Percentiles rank a stretch among this genome's conserved stretches.
phyloP scores from a whole-genome alignment of 2,888 invertebrate genomes.

The Ichneumoninae sp. region DNA sequence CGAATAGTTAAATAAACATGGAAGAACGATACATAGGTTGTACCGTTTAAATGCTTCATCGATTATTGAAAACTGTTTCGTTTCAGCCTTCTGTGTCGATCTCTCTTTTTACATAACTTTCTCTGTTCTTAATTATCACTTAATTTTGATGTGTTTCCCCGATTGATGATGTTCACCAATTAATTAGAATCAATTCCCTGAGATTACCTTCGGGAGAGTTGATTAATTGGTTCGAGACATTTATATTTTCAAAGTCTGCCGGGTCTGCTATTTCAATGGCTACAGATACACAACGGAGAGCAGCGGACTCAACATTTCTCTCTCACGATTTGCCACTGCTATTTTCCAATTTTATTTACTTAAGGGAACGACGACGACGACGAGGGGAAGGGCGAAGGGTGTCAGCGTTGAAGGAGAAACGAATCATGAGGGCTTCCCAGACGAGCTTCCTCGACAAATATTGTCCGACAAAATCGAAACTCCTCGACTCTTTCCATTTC shows the following conservation, averaged over 20 bases:
- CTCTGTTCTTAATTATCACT: conserved; percentile 40
- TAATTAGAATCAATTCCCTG: conserved; percentile 46
- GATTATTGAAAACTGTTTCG: conserved; percentile 2
- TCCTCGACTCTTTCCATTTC: conserved; percentile 45
- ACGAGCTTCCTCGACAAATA: conserved; percentile 66
- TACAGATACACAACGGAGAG: neutral
- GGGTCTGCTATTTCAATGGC: neutral
- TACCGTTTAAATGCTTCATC: neutral
- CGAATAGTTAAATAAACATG: neutral
- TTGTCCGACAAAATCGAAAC: conserved; percentile 68
- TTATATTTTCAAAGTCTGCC: conserved; percentile 25
- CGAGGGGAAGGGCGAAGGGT: conserved; percentile 16
- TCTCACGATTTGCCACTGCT: conserved; percentile 6
- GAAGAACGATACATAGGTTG: neutral
- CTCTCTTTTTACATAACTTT: neutral
- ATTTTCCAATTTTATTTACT: conserved; percentile 57
- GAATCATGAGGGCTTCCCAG: conserved; percentile 53
- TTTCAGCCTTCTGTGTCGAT: neutral
- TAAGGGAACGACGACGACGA: neutral
- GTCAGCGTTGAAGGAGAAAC: conserved; percentile 48
- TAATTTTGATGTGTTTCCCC: conserved; percentile 21
- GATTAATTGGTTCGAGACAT: conserved; percentile 3
- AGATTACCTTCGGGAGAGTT: conserved; percentile 18
- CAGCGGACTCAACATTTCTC: neutral
- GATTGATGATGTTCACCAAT: conserved; percentile 47